A percentile compares a stretch with the other conserved stretches of the same genome.
Conservation (phyloP, 2,113 vertebrate species). For the Chionomys nivalis region DNA sequence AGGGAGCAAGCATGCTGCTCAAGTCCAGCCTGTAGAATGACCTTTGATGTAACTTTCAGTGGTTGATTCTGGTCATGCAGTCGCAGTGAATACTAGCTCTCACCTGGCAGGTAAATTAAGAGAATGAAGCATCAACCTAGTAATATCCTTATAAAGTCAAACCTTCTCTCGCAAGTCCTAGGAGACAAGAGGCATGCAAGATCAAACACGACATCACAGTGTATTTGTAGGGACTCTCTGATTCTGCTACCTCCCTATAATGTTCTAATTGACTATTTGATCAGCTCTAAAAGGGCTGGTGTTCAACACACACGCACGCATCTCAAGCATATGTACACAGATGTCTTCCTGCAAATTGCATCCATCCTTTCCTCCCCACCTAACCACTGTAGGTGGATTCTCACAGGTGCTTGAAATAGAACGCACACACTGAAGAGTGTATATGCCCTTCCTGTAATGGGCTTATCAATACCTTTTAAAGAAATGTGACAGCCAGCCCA, state of each 20-base stretch:
- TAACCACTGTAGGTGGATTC: constrained; percentile 70
- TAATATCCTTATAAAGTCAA: constrained; percentile 85
- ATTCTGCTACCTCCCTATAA: constrained; percentile 85
- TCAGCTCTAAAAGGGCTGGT: constrained; percentile 82
- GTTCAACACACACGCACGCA: constrained; percentile 12
- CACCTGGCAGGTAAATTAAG: constrained; percentile 80
- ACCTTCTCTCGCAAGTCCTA: constrained; percentile 80
- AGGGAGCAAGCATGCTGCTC: neutral
- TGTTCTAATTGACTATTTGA: constrained; percentile 87
- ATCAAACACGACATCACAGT: constrained; percentile 87
- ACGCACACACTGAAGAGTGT: constrained; percentile 80
- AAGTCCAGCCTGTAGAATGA: neutral
- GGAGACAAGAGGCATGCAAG: constrained; percentile 87
- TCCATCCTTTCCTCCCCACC: neutral
- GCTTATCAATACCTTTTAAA: constrained; percentile 87
- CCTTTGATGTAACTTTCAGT: neutral
- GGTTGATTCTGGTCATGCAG: constrained; percentile 32
- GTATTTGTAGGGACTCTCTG: constrained; percentile 84
- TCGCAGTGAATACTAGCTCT: constrained; percentile 59
- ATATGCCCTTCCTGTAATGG: constrained; percentile 83
- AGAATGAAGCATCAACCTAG: constrained; percentile 83
- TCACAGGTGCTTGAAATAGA: constrained; percentile 79
- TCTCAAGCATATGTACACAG: neutral
- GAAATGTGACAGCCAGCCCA: constrained; percentile 82
- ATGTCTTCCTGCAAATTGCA: constrained; percentile 18